These are phyloP conservation scores for Drosophila mayri DNA, from an alignment of 1,140 invertebrate species.

Conservation along the genomic window DNA sequence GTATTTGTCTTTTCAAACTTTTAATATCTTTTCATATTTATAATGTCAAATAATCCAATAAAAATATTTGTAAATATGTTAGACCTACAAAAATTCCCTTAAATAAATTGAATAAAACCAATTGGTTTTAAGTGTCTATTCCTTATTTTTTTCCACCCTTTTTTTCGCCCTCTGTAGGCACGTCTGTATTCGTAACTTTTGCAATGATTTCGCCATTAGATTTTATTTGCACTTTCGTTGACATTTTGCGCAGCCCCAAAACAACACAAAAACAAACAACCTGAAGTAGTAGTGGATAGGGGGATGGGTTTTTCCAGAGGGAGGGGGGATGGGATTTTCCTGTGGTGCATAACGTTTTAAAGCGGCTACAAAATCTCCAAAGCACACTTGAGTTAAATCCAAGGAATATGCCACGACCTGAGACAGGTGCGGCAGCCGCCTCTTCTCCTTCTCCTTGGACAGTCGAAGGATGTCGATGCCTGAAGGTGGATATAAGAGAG, in stretches of 20 bases:
- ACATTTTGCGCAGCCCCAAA: conserved; percentile 71
- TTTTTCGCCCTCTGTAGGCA: not conserved
- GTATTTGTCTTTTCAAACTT: too few species aligned
- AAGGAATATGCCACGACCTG: conserved; percentile 51
- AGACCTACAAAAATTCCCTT: not conserved
- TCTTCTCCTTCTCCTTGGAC: not conserved
- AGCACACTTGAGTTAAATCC: conserved; percentile 82
- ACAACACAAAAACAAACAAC: conserved; percentile 48
- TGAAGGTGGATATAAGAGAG: not conserved
- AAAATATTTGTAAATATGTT: not conserved
- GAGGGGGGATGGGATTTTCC: conserved; percentile 4
- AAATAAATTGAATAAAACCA: not conserved
- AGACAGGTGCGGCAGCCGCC: conserved; percentile 27
- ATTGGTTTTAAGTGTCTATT: not conserved
- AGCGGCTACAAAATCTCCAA: conserved; percentile 78
- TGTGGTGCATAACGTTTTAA: conserved; percentile 55
- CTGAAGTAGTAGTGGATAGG: conserved; percentile 3
- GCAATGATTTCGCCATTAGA: conserved; percentile 81
- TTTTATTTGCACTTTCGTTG: conserved; percentile 82
- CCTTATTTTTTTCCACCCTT: rapidly evolving
- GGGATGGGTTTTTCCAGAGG: not conserved
- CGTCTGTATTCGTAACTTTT: conserved; percentile 55
- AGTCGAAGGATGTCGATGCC: conserved; percentile 27
- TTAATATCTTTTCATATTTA: not conserved
- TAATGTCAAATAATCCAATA: not conserved